Base-by-base conservation (phyloP, 2,113 vertebrate genomes). In the Myrmecophaga tridactyla region DNA sequence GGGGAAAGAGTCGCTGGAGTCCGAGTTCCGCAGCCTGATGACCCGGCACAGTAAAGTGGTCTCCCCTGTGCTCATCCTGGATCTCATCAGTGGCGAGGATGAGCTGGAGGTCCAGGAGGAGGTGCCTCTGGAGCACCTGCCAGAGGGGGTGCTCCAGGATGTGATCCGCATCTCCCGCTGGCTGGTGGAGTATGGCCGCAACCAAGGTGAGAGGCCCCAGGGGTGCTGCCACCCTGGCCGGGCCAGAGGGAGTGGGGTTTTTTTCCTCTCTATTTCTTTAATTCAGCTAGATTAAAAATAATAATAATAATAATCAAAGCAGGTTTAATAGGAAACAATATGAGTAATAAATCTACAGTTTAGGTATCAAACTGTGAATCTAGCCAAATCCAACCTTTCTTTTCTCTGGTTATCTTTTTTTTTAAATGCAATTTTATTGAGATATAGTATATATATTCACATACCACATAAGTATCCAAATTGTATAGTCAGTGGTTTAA, bases 111-210 rank as follows among this genome's bases (percentile, higher is more conserved):
- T 98, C 0, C 99, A 99, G 97, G 99, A 99, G 89, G 99, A 99
- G 15, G 97, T 99, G 97, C 95, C 98, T 13, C 97, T 99, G 97
- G 99, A 99, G 86, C 99, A 99, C 92, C 99, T 99, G 4, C 99
- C 99, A 0, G 99, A 99, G 89, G 98, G 98, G 0, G 99, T 99
- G 62, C 98, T 99, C 17, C 99, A 99, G 4, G 99, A 99, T 29
- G 98, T 99, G 96, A 98, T 99, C 97, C 99, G 99, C 92, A 99
- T 99, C 95, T 98, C 99, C 3, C 98, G 98, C 85, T 99, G 99
- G 99, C 99, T 99, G 97, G 99, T 99, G 98, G 99, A 99, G 3
- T 99, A 99, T 0, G 99, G 99, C 89, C 99, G 99, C 86, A 99
- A 99, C 96, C 99, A 99, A 97, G 99, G 99, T 99, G 93, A 91